Evolutionary conservation across 2,888 invertebrate genomes (phyloP), one percentile per base, ranked within the genome.

Genomic region (Silvanus unidentatus): DNA sequence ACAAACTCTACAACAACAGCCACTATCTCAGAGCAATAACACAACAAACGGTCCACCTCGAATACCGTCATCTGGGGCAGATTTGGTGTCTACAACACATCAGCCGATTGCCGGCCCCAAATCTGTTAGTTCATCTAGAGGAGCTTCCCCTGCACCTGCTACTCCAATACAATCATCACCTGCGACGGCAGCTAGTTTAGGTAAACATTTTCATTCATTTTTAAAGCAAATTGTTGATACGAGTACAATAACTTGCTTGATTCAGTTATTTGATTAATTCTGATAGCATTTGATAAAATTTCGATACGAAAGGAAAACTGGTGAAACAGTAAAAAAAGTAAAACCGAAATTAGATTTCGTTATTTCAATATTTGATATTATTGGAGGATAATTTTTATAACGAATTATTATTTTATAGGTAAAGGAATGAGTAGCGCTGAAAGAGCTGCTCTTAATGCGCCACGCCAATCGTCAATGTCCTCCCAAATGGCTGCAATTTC

Each of bases 401-500:
- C 8, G 22, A 3, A 22, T 32, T 32, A 32, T 5, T 12, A 5
- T 32, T 32, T 32, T 32, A 12, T 45, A 64, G 66, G 66, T 40
- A 73, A 74, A 63, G 74, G 77, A 48, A 75, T 77, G 78, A 73
- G 74, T 40, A 72, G 74, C 52, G 73, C 76, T 42, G 76, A 77
- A 51, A 65, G 78, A 44, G 75, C 76, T 0, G 76, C 76, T 0
- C 60, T 74, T 8, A 73, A 73, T 44, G 72, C 75, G 1, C 72
- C 75, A 1, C 69, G 74, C 1, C 69, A 75, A 53, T 76, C 78
- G 12, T 72, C 69, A 35, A 76, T 82, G 65, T 82, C 85, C 13
- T 82, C 84, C 8, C 84, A 84, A 66, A 82, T 84, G 79, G 83
- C 85, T 10, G 84, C 85, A 2, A 78, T 85, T 42, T 81, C 79